A percentile compares a stretch with the other conserved stretches of the same genome.
phyloP scores from a whole-genome alignment of 2,888 invertebrate species.

The Drosophila maculinotata region DNA sequence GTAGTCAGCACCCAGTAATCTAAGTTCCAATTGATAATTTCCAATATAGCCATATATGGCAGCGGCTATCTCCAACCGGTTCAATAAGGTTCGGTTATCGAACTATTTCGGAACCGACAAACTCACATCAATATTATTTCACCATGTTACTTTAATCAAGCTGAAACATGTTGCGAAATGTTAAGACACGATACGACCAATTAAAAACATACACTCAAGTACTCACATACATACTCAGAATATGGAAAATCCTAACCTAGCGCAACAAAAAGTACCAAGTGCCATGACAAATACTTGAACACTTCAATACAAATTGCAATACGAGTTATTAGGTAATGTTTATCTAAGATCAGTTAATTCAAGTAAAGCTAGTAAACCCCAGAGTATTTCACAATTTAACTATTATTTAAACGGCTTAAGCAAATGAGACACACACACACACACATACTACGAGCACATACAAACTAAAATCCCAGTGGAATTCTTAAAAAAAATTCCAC shows the following conservation, averaged over 20 bases:
- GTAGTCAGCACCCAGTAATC: background rate
- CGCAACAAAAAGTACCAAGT: constrained; percentile 43
- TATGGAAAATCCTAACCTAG: constrained; percentile 60
- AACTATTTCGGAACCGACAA: constrained; percentile 1
- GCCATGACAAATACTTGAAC: constrained; percentile 21
- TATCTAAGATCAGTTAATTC: constrained; percentile 27
- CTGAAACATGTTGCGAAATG: constrained; percentile 9
- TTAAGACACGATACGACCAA: constrained; percentile 1
- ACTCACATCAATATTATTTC: constrained; percentile 27
- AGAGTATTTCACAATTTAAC: constrained; percentile 27
- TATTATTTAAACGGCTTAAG: background rate
- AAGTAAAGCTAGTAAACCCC: constrained; percentile 24
- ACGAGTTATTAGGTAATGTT: constrained; percentile 16
- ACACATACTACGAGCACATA: background rate
- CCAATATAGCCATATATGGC: too few species aligned
- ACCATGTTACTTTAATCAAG: constrained; percentile 38
- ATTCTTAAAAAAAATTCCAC: constrained; percentile 13
- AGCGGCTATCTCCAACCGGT: background rate
- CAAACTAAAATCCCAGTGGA: constrained; percentile 15
- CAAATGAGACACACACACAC: background rate
- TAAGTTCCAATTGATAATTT: background rate
- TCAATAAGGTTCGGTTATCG: background rate
- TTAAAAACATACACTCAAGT: background rate
- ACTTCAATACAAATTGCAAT: background rate
- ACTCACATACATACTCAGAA: background rate